A percentile compares a stretch with the other conserved stretches of the same genome.
These are phyloP conservation scores for Lathamus discolor DNA, from an alignment of 2,113 vertebrate genomes.

Conservation along the genomic window DNA sequence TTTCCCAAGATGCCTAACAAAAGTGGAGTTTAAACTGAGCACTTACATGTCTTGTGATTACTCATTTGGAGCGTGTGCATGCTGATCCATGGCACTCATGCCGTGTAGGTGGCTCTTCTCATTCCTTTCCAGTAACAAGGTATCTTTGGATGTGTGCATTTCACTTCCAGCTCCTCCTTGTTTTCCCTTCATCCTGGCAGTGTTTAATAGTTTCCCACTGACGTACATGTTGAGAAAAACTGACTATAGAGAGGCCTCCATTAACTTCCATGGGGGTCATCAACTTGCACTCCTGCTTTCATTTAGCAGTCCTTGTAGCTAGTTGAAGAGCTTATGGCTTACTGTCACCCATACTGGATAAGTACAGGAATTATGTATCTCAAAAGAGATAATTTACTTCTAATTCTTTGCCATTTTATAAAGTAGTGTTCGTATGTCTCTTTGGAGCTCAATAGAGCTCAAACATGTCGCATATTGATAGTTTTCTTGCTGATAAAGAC, in stretches of 20 bases:
- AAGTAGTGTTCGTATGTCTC: neutral
- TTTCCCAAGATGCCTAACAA: neutral
- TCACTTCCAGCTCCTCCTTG: neutral
- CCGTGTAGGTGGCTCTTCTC: neutral
- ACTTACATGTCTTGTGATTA: neutral
- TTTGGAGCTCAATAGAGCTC: neutral
- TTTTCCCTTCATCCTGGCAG: neutral
- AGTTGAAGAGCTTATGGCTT: neutral
- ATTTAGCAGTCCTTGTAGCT: neutral
- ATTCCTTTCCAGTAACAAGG: neutral
- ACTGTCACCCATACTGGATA: neutral
- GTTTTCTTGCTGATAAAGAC: neutral
- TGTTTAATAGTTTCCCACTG: neutral
- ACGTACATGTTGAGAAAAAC: neutral
- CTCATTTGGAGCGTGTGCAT: rapidly evolving
- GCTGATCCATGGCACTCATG: rapidly evolving
- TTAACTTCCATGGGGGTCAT: neutral
- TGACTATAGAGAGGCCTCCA: neutral
- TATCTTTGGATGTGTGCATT: neutral
- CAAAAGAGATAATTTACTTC: neutral
- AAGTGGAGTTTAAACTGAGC: neutral
- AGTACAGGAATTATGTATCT: neutral
- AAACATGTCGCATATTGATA: neutral
- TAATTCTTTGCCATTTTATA: neutral
- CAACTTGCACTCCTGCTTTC: neutral